These are phyloP conservation scores for Chelon auratus DNA, from an alignment of 2,797 vertebrate genomes.

Conservation along the genomic window DNA sequence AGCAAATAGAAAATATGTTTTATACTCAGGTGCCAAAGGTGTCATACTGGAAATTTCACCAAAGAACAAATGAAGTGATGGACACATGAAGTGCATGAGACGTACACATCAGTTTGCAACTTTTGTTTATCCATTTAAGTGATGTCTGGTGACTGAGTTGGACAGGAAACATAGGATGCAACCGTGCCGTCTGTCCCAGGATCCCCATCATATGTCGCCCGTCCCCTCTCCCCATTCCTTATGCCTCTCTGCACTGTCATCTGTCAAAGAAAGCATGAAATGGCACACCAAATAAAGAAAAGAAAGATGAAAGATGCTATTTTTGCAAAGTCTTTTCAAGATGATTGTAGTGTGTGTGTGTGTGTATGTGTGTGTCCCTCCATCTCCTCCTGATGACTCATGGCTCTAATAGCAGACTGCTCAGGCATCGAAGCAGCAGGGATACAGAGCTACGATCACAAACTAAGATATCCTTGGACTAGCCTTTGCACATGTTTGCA, in stretches of 20 bases:
- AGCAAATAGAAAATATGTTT: too few species aligned
- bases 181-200: conserved; percentile 3
- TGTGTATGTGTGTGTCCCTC: neutral
- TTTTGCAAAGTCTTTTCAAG: conserved; percentile 14
- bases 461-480: conserved; percentile 9
- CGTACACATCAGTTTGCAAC: neutral
- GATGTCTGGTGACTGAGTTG: neutral
- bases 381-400: conserved; percentile 45
- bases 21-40: neutral
- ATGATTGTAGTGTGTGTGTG: neutral
- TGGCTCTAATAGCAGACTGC: conserved; percentile 52
- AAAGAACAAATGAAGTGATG: neutral
- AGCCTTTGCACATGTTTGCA: neutral
- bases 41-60: neutral
- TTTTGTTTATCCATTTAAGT: neutral
- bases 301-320: conserved; percentile 14
- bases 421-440: conserved; percentile 38
- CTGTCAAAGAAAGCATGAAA: conserved; percentile 21
- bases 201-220: conserved; percentile 8
- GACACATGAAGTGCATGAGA: neutral
- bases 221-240: neutral
- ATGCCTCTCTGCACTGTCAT: conserved; percentile 22
- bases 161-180: conserved; percentile 19
- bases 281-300: conserved; percentile 11
- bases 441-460: conserved; percentile 17